Evolutionary conservation across 2,888 invertebrate genomes (phyloP).

Genomic region (Eupeodes latifasciatus): DNA sequence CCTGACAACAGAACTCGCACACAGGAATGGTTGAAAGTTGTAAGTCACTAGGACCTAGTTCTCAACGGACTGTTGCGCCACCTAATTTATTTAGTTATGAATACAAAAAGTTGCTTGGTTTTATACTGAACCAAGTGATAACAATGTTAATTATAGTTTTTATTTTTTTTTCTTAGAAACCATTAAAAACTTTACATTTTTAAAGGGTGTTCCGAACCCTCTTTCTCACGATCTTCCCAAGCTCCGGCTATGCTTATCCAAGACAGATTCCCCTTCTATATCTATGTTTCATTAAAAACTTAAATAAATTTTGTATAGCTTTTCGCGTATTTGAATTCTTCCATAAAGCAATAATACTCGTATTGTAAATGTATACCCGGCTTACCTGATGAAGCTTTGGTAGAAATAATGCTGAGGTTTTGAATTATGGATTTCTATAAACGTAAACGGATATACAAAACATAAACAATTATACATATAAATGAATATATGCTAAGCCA

Average conservation of each 20-base stretch:
- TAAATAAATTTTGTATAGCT: slow-evolving; percentile 6
- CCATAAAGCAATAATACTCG: neutral
- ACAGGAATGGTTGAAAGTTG: too few relatives aligned
- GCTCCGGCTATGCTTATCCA: neutral
- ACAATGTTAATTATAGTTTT: too few relatives aligned
- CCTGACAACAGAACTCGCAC: too few relatives aligned
- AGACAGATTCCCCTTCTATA: slow-evolving; percentile 3
- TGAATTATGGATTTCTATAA: slow-evolving; percentile 27
- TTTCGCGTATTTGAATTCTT: neutral
- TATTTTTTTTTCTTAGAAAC: too few relatives aligned
- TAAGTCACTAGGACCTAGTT: too few relatives aligned
- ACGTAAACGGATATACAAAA: slow-evolving; percentile 16
- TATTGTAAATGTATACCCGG: slow-evolving; percentile 11
- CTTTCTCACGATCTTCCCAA: neutral
- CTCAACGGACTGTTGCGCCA: too few relatives aligned
- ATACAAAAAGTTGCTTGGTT: too few relatives aligned
- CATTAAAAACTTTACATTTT: neutral
- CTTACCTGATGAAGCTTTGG: neutral
- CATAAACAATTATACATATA: slow-evolving; percentile 6
- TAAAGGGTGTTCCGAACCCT: neutral
- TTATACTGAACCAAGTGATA: too few relatives aligned
- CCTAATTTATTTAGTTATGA: too few relatives aligned
- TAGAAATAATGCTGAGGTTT: slow-evolving; percentile 28
- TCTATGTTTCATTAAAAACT: neutral
- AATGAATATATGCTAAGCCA: neutral